These are phyloP conservation scores for Hydrozoanthus tunicans DNA, from an alignment of 64 coral and sea anemone genomes.

Conservation along the genomic window DNA sequence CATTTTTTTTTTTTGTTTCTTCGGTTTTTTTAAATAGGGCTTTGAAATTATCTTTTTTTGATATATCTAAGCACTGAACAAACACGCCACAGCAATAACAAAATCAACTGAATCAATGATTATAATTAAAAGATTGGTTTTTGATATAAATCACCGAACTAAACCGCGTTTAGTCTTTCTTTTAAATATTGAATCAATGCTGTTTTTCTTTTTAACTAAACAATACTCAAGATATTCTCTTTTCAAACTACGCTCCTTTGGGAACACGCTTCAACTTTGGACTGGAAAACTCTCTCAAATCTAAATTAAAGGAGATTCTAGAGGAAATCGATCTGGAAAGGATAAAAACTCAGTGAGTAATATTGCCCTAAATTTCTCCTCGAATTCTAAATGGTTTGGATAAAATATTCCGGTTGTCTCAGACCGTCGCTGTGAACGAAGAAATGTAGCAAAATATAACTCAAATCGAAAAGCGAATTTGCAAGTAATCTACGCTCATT, in stretches of 20 bases:
- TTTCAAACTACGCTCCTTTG: background rate
- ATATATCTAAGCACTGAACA: too few species aligned
- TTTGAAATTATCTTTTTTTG: too few species aligned
- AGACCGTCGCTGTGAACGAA: background rate
- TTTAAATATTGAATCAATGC: too few species aligned
- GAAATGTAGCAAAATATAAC: background rate
- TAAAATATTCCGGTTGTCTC: background rate
- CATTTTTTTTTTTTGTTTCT: too few species aligned
- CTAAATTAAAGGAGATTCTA: background rate
- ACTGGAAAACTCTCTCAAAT: constrained; percentile 5
- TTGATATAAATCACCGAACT: too few species aligned
- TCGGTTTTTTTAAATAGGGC: too few species aligned
- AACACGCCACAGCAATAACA: too few species aligned
- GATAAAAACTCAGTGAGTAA: background rate
- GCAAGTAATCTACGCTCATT: background rate
- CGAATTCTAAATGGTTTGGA: background rate
- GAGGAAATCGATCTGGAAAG: background rate
- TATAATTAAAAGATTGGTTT: too few species aligned
- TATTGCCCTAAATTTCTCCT: background rate
- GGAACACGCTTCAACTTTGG: background rate
- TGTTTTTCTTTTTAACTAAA: too few species aligned
- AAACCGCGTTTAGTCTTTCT: too few species aligned
- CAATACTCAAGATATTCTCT: background rate
- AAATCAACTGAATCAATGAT: too few species aligned
- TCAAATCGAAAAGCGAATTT: background rate